Base-by-base conservation (phyloP, 2,888 invertebrate species). In the Chaetoderma sp. region DNA sequence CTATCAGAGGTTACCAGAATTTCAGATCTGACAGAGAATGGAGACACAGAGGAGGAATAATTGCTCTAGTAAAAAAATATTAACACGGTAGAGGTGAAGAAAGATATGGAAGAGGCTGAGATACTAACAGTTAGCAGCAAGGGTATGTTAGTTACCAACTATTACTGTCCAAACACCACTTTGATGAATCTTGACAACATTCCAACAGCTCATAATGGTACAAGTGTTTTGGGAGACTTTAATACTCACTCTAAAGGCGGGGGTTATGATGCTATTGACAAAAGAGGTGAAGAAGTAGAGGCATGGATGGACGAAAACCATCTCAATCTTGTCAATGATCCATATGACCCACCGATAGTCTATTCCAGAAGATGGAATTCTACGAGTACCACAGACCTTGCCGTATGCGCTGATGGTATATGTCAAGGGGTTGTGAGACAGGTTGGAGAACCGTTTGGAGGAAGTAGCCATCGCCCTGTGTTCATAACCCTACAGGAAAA, bases 231-330 rank as follows among this genome's bases (percentile, higher is more conserved):
- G 13, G 61, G 62, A 13, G 63, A 67, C 52, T 67, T 67, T 42
- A 67, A 70, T 63, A 68, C 63, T 50, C 67, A 65, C 8, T 70
- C 63, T 4, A 60, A 63, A 27, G 68, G 63, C 52, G 65, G 65
- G 65, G 60, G 61, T 58, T 68, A 64, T 50, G 55, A 59, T 45
- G 56, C 60, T n/a, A 62, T 67, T 16, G 67, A 67, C 58, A 61
- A 47, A 44, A 57, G 58, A 28, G 62, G 56, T 25, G 70, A 70
- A 42, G 63, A 61, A 21, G 54, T 65, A 21, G 65, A 70, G 16
- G 52, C 55, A 28, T 70, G 65, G 62, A 67, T 65, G 36, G 67
- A 70, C 50, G 58, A 68, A 10, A 55, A 62, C 33, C 60, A 62
- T 2, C 61, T 67, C 16, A 63, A 49, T 5, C 60, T 68, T 18